Evolutionary conservation across 2,113 vertebrate species (phyloP).

Genomic region (Scalopus aquaticus): DNA sequence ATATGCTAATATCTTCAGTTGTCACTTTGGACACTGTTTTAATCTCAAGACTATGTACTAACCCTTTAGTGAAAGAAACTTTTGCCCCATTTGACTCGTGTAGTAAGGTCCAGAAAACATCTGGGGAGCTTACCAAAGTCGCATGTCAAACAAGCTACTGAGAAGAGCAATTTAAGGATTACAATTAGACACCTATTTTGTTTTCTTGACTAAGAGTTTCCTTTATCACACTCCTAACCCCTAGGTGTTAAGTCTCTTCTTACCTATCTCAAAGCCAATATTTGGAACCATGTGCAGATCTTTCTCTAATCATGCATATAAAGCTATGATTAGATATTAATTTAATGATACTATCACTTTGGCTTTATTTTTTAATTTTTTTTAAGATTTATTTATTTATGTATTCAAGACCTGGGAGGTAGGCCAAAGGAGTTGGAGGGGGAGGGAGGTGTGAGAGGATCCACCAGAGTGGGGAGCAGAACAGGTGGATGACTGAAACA

Average conservation of each 20-base stretch:
- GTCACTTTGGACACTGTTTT: neutral
- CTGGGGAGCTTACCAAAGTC: neutral
- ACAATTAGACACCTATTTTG: neutral
- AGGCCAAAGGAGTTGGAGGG: too few species aligned
- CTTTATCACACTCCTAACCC: neutral
- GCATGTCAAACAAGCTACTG: neutral
- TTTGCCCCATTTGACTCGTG: neutral
- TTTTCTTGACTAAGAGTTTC: neutral
- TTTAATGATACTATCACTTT: neutral
- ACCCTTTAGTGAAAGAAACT: neutral
- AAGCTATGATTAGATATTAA: neutral
- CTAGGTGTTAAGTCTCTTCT: neutral
- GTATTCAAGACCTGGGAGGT: too few species aligned
- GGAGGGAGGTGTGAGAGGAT: too few species aligned
- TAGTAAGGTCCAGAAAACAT: neutral
- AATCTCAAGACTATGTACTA: neutral
- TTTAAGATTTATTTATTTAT: too few species aligned
- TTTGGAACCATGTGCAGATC: neutral
- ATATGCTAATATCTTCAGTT: neutral
- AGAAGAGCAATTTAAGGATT: neutral
- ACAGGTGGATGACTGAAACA: too few species aligned
- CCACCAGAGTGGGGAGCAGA: too few species aligned
- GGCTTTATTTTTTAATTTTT: too few species aligned
- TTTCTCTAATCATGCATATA: neutral
- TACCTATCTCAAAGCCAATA: neutral